These are phyloP conservation scores for Sarcophaga subvicina DNA, from an alignment of 2,888 invertebrate genomes.

Conservation along the genomic window DNA sequence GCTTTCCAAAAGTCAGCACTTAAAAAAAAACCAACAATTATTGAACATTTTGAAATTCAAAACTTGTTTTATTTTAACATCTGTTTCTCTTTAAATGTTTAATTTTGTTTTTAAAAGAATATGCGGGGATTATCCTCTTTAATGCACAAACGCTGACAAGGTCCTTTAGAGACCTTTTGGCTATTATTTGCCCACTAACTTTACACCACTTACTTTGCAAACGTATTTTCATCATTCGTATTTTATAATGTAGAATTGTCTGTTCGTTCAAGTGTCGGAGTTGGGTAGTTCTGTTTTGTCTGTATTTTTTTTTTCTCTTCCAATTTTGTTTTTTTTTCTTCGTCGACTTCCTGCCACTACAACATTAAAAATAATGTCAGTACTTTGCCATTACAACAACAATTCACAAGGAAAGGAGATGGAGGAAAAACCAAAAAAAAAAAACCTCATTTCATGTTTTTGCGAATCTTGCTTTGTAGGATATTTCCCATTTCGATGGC, in stretches of 20 bases:
- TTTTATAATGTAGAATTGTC: background rate
- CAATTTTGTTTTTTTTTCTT: background rate
- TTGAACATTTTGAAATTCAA: no score
- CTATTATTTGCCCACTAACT: background rate
- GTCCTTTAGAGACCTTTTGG: background rate
- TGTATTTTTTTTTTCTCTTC: background rate
- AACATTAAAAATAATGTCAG: constrained; percentile 40
- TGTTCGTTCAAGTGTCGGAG: background rate
- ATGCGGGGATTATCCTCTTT: background rate
- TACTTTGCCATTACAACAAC: constrained; percentile 45
- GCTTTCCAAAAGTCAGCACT: no score
- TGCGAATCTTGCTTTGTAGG: constrained; percentile 11
- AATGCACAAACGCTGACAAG: background rate
- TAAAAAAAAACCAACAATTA: no score
- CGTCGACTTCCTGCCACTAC: background rate
- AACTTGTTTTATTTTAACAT: background rate
- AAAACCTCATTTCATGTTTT: background rate
- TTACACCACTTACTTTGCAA: background rate
- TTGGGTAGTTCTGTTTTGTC: background rate
- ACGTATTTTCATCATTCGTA: no score
- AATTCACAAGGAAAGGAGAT: background rate
- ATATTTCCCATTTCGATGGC: constrained; percentile 4
- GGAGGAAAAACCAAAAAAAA: background rate
- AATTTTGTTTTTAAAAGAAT: background rate
- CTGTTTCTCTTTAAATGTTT: no score